Conservation (phyloP, 2,113 vertebrate genomes). For the Tonatia bakeri region DNA sequence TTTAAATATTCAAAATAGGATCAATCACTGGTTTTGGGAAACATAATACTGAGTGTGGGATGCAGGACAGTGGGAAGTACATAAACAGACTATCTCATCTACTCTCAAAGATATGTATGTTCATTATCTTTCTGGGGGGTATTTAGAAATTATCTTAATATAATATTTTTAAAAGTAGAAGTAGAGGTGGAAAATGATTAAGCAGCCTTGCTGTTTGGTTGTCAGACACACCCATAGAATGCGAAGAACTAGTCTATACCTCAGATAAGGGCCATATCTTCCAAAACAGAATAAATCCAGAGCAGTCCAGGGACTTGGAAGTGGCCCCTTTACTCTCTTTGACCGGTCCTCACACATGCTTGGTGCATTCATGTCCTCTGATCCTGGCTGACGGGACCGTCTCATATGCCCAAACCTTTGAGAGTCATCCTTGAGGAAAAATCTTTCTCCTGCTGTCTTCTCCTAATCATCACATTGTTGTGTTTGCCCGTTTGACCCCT, state of each 20-base stretch:
- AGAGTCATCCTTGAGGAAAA: neutral
- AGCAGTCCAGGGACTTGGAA: neutral
- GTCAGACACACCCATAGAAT: neutral
- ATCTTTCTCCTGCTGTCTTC: neutral
- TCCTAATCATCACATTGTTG: neutral
- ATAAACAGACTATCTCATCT: neutral
- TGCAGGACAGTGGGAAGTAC: neutral
- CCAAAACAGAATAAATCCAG: neutral
- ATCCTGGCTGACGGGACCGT: neutral
- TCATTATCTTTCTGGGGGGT: neutral
- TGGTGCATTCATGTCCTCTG: neutral
- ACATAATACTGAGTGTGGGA: neutral
- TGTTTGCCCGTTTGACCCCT: neutral
- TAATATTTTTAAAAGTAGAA: neutral
- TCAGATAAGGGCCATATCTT: neutral
- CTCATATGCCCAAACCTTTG: neutral
- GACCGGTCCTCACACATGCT: neutral
- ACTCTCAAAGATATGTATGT: neutral
- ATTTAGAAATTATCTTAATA: neutral
- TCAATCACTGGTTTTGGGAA: neutral
- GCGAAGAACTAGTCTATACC: neutral
- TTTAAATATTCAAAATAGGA: neutral
- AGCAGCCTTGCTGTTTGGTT: neutral
- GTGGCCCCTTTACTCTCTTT: neutral
- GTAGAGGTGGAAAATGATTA: neutral